These are phyloP conservation scores for Cyanoramphus novaezelandiae DNA, from an alignment of 2,113 vertebrate genomes.

Conservation along the genomic window DNA sequence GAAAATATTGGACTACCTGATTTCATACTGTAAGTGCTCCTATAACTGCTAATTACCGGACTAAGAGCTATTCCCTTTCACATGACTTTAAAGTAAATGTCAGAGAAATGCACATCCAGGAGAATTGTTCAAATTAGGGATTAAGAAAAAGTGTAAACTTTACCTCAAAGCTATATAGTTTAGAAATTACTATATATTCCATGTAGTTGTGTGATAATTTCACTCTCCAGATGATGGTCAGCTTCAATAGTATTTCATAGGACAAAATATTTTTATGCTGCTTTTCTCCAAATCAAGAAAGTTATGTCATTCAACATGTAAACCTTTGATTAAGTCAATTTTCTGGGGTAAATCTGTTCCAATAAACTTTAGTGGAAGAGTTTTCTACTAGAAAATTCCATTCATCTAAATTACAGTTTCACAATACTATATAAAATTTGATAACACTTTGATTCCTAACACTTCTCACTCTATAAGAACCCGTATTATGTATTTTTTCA, in stretches of 20 bases:
- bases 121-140: background rate
- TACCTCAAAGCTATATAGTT: background rate
- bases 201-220: background rate
- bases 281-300: background rate
- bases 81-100: background rate
- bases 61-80: background rate
- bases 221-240: background rate
- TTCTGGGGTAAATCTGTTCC: background rate
- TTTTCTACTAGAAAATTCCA: background rate
- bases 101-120: background rate
- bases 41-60: background rate
- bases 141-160: background rate
- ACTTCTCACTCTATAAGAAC: background rate
- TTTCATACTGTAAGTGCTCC: background rate
- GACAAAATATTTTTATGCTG: background rate
- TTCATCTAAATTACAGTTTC: background rate
- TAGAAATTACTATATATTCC: background rate
- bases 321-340: background rate
- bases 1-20: background rate
- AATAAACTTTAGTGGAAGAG: background rate
- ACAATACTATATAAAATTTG: background rate
- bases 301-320: accelerated
- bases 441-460: background rate
- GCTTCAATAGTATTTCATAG: background rate
- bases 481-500: background rate